Base-by-base conservation (phyloP, 2,797 vertebrate genomes). In the Eidolon dupreanum region DNA sequence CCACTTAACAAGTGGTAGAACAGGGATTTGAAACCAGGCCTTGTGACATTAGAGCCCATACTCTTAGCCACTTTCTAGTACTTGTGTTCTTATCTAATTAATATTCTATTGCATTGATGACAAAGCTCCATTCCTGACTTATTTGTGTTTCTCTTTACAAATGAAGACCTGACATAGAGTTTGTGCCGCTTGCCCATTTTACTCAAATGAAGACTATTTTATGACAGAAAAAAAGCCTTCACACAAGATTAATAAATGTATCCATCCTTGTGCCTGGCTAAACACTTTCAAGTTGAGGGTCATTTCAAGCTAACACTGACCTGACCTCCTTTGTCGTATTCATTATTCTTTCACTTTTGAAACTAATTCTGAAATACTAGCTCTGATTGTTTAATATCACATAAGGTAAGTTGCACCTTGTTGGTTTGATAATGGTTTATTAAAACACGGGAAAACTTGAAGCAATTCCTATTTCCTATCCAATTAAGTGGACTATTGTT, bases 391-490 rank as follows among this genome's bases (percentile, higher is more conserved):
- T 94, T 71, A 82, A 93, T 83, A 66, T 59, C 28, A 31, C 24
- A 46, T 75, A 81, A 93, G 38, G 12, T 53, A 88, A 95, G n/a
- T 77, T 57, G 70, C 15, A 66, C 46, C 59, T 93, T 83, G 65
- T 68, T 94, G 74, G 55, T 49, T 57, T 92, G 20, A 90, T 65
- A 78, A 78, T 79, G 33, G 41, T 71, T 94, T 86, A 26, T 86
- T 90, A 95, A 95, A 91, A 92, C 24, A 17, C 41, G 71, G 20
- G 20, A 65, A 86, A 77, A 92, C 86, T 61, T 94, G 73, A 90
- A 95, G 68, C 68, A 93, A 96, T 53, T 87, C 38, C n/a, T 94
- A 93, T 91, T 95, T 96, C 33, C 43, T 70, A 41, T 31, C 49
- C 16, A 77, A 93, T 83, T 92, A 94, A 89, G 83, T 55, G 36